Percentiles rank a stretch among this genome's conserved stretches.
These are phyloP conservation scores for Ivindomyrus marchei DNA, from an alignment of 2,113 vertebrate genomes.

Conservation along the genomic window DNA sequence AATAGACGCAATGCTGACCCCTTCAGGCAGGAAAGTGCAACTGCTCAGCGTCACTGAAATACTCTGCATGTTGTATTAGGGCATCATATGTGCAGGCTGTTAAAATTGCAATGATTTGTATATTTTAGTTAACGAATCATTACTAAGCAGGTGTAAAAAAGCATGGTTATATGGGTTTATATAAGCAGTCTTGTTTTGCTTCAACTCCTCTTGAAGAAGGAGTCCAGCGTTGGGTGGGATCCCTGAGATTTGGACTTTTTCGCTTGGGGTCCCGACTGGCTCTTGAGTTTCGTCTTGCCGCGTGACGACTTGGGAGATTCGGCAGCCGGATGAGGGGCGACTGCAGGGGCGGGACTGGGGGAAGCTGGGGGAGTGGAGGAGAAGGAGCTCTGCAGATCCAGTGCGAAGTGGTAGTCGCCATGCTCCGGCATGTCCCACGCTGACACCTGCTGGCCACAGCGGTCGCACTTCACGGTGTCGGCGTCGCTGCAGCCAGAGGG, in stretches of 20 bases:
- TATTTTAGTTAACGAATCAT: background rate
- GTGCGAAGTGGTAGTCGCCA: constrained; percentile 84
- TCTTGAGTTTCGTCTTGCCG: constrained; percentile 65
- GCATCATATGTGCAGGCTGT: background rate
- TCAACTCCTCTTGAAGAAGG: constrained; percentile 75
- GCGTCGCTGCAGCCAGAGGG: background rate
- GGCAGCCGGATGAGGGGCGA: constrained; percentile 9
- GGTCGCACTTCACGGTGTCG: constrained; percentile 63
- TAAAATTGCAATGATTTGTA: background rate
- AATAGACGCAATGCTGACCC: background rate
- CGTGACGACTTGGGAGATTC: constrained; percentile 34
- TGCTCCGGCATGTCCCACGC: constrained; percentile 92
- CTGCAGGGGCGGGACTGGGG: background rate
- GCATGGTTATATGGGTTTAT: background rate
- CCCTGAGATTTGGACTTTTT: constrained; percentile 62
- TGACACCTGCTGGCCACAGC: constrained; percentile 67
- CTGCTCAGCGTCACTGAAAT: background rate
- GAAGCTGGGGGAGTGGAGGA: constrained; percentile 38
- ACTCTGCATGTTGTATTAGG: background rate
- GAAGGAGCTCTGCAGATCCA: constrained; percentile 81
- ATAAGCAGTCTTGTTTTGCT: background rate
- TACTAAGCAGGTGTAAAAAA: background rate
- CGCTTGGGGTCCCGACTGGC: constrained; percentile 49
- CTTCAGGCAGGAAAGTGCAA: background rate
- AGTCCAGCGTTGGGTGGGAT: constrained; percentile 66